phyloP scores from a whole-genome alignment of 2,797 vertebrate genomes.

The Remorina albescens region DNA sequence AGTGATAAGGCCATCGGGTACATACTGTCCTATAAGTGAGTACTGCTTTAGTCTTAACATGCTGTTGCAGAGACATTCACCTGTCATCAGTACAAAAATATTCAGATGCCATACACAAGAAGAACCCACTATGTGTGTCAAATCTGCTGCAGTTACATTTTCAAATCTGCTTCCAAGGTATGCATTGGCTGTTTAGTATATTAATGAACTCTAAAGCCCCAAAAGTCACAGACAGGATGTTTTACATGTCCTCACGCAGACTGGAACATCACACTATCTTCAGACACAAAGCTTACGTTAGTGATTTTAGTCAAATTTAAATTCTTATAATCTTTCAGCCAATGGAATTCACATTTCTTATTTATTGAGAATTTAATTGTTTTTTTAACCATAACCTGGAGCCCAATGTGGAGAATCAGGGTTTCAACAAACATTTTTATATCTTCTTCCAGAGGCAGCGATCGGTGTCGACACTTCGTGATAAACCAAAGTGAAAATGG shows the following conservation, averaged over 20 bases:
- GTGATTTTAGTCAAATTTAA: neutral
- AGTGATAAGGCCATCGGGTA: constrained; percentile 90
- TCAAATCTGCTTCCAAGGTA: neutral
- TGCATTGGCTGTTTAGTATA: neutral
- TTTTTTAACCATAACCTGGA: neutral
- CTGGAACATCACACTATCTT: neutral
- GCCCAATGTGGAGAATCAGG: neutral
- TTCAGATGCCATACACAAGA: too few species aligned
- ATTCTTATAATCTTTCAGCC: neutral
- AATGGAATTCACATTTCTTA: neutral
- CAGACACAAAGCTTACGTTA: neutral
- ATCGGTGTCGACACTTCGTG: constrained; percentile 91
- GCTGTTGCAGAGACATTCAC: neutral
- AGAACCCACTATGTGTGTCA: neutral
- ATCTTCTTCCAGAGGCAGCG: constrained; percentile 82
- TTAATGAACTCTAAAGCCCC: neutral
- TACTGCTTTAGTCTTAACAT: constrained; percentile 19
- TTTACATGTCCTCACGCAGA: neutral
- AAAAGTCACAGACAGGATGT: neutral
- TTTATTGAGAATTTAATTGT: neutral
- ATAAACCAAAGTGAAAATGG: constrained; percentile 85
- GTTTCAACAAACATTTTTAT: constrained; percentile 1
- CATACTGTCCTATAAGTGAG: constrained; percentile 92
- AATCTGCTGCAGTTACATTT: neutral
- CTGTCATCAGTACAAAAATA: neutral